phyloP scores from a whole-genome alignment of 64 coral and sea anemone species.

The Pachyseris speciosa region DNA sequence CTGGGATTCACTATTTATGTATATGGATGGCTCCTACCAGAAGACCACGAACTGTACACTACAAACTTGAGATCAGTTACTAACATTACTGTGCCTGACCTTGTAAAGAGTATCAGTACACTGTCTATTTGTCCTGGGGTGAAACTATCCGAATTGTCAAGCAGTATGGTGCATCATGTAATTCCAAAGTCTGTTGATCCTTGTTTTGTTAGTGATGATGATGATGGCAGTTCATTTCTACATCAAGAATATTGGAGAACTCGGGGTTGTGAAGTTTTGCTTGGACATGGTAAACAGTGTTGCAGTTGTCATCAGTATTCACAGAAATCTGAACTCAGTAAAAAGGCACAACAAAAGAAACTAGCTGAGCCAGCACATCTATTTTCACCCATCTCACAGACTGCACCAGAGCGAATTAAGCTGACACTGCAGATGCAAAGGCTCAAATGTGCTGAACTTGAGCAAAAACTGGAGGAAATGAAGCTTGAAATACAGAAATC shows the following conservation, averaged over 20 bases:
- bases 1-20: constrained; percentile 70
- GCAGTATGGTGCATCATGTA: constrained; percentile 45
- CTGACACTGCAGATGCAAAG: constrained; percentile 55
- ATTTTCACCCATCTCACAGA: constrained; percentile 44
- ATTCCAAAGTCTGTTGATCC: constrained; percentile 64
- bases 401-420: constrained; percentile 39
- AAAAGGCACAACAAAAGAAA: constrained; percentile 36
- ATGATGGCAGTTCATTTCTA: constrained; percentile 41
- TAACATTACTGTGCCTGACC: constrained; percentile 63
- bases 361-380: constrained; percentile 36
- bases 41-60: constrained; percentile 66
- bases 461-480: constrained; percentile 20
- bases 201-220: constrained; percentile 46
- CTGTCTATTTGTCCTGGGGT: constrained; percentile 64
- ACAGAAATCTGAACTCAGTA: constrained; percentile 44
- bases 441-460: constrained; percentile 52
- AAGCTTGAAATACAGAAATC: constrained; percentile 49
- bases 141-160: constrained; percentile 26
- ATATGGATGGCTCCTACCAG: constrained; percentile 59
- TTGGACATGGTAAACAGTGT: constrained; percentile 44
- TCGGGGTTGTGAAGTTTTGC: constrained; percentile 38
- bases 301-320: constrained; percentile 18
- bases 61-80: constrained; percentile 17
- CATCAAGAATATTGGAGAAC: constrained; percentile 59
- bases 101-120: constrained; percentile 40